Evolutionary conservation across 1,140 invertebrate species (phyloP).

Genomic region (Steinernema feltiae): DNA sequence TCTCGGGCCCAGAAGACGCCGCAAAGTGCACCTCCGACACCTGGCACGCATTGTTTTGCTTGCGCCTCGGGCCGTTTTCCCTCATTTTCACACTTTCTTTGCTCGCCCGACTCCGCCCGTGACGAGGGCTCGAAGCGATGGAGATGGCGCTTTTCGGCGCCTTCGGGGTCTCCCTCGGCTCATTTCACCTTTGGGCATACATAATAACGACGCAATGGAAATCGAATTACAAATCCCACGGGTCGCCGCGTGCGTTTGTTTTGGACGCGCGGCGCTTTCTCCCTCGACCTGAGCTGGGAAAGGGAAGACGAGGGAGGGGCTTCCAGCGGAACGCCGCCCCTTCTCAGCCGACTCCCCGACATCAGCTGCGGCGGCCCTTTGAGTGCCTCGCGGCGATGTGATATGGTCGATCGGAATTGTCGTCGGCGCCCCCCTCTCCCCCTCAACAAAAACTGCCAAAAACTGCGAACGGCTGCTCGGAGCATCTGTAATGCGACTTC

Average conservation of each 20-base stretch:
- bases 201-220: neutral
- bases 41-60: constrained; percentile 3
- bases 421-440: neutral
- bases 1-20: neutral
- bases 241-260: constrained; percentile 2
- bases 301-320: neutral
- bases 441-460: constrained; percentile 6
- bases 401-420: constrained; percentile 11
- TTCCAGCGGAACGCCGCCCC: neutral
- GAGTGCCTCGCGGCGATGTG: constrained; percentile 14
- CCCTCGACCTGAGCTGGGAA: neutral
- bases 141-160: neutral
- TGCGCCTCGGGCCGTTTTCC: neutral
- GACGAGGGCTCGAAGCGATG: neutral
- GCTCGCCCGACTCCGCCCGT: neutral
- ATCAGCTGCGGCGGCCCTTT: constrained; percentile 12
- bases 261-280: neutral
- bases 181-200: neutral
- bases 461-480: neutral
- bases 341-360: neutral
- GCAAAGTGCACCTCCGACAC: constrained; percentile 1
- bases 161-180: neutral
- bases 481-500: neutral
- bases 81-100: constrained; percentile 1
- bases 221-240: constrained; percentile 14